These are phyloP conservation scores for Sander lucioperca DNA, from an alignment of 2,113 vertebrate genomes.

Conservation along the genomic window DNA sequence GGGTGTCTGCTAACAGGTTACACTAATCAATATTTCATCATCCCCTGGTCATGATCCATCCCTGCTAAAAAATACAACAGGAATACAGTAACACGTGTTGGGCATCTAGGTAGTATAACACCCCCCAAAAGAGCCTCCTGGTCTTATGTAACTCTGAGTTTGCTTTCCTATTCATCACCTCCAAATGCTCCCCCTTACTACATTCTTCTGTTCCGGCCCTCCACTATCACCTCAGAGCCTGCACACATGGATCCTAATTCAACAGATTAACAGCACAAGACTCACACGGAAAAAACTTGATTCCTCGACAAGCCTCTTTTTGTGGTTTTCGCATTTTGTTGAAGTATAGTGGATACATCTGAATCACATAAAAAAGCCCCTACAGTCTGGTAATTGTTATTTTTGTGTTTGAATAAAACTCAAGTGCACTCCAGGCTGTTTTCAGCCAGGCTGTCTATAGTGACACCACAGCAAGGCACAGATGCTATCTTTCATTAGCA, in stretches of 20 bases:
- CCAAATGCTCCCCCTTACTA: conserved; percentile 9
- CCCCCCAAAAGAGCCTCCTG: conserved; percentile 27
- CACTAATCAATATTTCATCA: conserved; percentile 80
- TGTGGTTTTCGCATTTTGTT: background rate
- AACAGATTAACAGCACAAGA: conserved; percentile 22
- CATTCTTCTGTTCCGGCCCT: conserved; percentile 25
- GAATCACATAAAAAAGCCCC: background rate
- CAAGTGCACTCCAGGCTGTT: background rate
- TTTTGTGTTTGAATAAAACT: background rate
- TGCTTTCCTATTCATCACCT: conserved; percentile 47
- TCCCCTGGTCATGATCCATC: conserved; percentile 42
- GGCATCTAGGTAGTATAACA: conserved; percentile 13
- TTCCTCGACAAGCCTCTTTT: background rate
- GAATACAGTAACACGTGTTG: conserved; percentile 39
- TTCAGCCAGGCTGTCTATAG: conserved; percentile 4
- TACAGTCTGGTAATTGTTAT: background rate
- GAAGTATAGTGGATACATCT: background rate
- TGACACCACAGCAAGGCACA: conserved; percentile 22
- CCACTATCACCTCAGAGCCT: conserved; percentile 15
- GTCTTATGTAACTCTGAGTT: conserved; percentile 52
- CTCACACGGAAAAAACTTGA: background rate
- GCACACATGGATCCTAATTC: conserved; percentile 52
- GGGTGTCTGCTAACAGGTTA: conserved; percentile 73
- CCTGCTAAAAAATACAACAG: conserved; percentile 71
- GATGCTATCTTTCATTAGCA: conserved; percentile 28